A percentile compares a stretch with the other conserved stretches of the same genome.
Conservation (phyloP, 1,140 invertebrate genomes). For the Drosophila baimaii region DNA sequence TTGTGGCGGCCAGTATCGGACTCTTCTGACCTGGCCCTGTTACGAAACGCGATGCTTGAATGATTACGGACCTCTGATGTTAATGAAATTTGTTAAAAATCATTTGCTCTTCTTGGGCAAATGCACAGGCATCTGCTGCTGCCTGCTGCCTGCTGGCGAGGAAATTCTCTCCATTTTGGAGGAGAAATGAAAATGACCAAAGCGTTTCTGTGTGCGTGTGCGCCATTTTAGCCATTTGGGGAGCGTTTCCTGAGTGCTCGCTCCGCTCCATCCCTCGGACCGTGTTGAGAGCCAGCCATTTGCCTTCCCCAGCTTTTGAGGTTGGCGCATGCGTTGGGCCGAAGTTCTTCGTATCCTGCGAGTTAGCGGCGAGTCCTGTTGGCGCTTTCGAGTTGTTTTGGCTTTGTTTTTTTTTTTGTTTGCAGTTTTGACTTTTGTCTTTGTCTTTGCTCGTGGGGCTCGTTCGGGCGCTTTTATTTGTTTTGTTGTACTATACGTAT, state of each 20-base stretch:
- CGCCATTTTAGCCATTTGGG: constrained; percentile 43
- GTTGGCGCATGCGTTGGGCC: constrained; percentile 47
- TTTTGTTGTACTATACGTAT: constrained; percentile 69
- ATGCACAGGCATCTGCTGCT: constrained; percentile 46
- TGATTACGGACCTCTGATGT: constrained; percentile 84
- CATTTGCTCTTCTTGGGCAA: constrained; percentile 66
- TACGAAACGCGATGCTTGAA: constrained; percentile 83
- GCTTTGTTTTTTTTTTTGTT: constrained; percentile 59
- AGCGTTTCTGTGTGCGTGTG: constrained; percentile 25
- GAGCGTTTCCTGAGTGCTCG: constrained; percentile 33
- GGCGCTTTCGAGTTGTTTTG: constrained; percentile 45
- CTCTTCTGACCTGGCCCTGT: constrained; percentile 50
- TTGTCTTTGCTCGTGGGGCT: constrained; percentile 61
- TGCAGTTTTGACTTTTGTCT: constrained; percentile 81
- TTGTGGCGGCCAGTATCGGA: constrained; percentile 42
- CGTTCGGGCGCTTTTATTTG: constrained; percentile 46
- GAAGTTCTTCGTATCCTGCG: constrained; percentile 8
- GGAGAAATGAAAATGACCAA: constrained; percentile 69
- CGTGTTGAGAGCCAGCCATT: constrained; percentile 38
- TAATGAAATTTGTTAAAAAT: constrained; percentile 84
- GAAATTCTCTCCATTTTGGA: constrained; percentile 78
- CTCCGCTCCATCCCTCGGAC: constrained; percentile 31
- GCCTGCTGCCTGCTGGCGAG: constrained; percentile 30
- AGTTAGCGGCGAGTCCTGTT: constrained; percentile 25
- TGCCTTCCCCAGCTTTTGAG: constrained; percentile 41